Conservation (phyloP, 2,797 vertebrate genomes). For the Nyctalus aviator region DNA sequence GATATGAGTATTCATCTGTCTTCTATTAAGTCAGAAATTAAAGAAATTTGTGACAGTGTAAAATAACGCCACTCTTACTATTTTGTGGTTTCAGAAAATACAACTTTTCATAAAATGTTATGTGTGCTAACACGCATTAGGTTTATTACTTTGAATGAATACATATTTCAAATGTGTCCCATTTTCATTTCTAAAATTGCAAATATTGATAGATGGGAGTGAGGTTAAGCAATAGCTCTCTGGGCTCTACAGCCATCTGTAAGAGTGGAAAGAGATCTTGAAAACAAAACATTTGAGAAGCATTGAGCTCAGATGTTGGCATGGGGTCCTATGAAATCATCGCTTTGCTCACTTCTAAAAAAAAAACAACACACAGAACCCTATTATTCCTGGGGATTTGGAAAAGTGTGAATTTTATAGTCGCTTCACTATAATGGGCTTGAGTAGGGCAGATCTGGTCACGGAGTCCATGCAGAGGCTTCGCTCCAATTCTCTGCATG, state of each 20-base stretch:
- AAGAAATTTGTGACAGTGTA: constrained; percentile 36
- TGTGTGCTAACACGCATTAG: constrained; percentile 15
- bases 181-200: constrained; percentile 39
- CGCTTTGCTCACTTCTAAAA: constrained; percentile 63
- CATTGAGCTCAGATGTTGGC: constrained; percentile 72
- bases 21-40: constrained; percentile 56
- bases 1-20: neutral
- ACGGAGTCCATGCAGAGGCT: neutral
- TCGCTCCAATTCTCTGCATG: neutral
- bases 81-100: constrained; percentile 58
- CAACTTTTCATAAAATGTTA: constrained; percentile 49
- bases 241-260: neutral
- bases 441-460: neutral
- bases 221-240: constrained; percentile 4
- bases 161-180: constrained; percentile 20
- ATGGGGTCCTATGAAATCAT: constrained; percentile 66
- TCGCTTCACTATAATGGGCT: constrained; percentile 38
- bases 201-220: constrained; percentile 35
- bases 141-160: constrained; percentile 32
- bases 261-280: constrained; percentile 11
- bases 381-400: constrained; percentile 27
- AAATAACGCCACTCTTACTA: neutral
- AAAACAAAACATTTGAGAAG: constrained; percentile 61
- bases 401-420: constrained; percentile 75
- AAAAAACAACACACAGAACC: constrained; percentile 51